Evolutionary conservation across 2,113 vertebrate genomes (phyloP).

Genomic region (Phocoena phocoena): DNA sequence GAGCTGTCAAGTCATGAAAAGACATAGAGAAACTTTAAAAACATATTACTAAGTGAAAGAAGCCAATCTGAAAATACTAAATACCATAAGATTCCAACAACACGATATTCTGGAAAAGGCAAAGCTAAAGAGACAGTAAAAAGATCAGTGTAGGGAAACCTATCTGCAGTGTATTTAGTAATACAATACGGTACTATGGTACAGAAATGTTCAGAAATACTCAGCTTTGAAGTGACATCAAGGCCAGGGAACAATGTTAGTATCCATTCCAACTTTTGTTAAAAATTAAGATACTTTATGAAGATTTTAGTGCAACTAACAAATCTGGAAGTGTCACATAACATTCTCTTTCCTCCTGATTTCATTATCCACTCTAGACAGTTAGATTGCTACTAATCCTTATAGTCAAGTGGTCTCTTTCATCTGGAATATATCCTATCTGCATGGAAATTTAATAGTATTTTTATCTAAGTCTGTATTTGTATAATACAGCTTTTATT

Average conservation of each 20-base stretch:
- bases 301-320: background rate
- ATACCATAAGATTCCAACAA: background rate
- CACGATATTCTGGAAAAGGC: background rate
- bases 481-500: background rate
- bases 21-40: background rate
- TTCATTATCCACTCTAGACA: background rate
- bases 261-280: background rate
- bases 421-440: background rate
- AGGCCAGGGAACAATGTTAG: background rate
- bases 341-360: background rate
- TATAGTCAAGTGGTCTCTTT: background rate
- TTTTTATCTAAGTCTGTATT: background rate
- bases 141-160: background rate
- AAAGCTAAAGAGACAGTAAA: background rate
- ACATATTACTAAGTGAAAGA: background rate
- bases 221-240: background rate
- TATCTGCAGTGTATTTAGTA: background rate
- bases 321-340: background rate
- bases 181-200: background rate
- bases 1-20: background rate
- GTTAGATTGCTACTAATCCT: background rate
- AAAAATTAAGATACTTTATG: constrained; percentile 15
- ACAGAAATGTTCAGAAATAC: background rate
- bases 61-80: background rate
- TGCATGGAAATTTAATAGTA: background rate